Evolutionary conservation across 2,797 vertebrate genomes (phyloP).

Genomic region (Coranthus polyacanthus): DNA sequence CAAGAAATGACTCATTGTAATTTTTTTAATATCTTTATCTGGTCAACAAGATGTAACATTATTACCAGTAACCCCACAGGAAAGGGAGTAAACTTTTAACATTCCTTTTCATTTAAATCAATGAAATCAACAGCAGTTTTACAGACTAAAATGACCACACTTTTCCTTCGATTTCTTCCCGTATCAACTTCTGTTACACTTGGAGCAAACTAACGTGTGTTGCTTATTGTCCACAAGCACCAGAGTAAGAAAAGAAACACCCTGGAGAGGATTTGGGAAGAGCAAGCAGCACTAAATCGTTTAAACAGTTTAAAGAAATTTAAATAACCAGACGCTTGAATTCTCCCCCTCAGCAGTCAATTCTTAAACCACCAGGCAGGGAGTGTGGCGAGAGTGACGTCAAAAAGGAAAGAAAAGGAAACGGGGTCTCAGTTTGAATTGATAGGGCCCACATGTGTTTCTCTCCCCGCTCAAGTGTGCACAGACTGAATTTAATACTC

Average conservation of each 20-base stretch:
- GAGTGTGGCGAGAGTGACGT: conserved; percentile 36
- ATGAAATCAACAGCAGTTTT: conserved; percentile 35
- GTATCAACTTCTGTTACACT: conserved; percentile 16
- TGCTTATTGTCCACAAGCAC: conserved; percentile 36
- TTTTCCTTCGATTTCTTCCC: conserved; percentile 7
- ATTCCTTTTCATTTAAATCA: conserved; percentile 71
- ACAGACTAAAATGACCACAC: conserved; percentile 25
- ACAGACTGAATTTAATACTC: conserved; percentile 28
- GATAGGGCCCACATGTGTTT: conserved; percentile 55
- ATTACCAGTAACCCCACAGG: conserved; percentile 13
- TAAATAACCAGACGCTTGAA: conserved; percentile 20
- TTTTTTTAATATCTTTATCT: conserved; percentile 20
- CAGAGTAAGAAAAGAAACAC: conserved; percentile 12
- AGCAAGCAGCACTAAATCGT: conserved; percentile 22
- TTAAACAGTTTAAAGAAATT: conserved; percentile 30
- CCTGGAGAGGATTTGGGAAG: conserved; percentile 30
- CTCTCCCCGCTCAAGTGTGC: conserved; percentile 10
- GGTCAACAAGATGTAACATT: conserved; percentile 30
- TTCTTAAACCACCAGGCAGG: conserved; percentile 41
- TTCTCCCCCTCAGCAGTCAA: conserved; percentile 13
- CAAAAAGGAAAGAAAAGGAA: conserved; percentile 26
- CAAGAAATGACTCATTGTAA: conserved; percentile 29
- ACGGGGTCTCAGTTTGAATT: conserved; percentile 43
- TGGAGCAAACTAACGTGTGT: conserved; percentile 23
- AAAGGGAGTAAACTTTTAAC: conserved; percentile 46